Percentiles rank a stretch among this genome's conserved stretches.
These are phyloP conservation scores for Bos indicus DNA, from an alignment of 2,113 vertebrate genomes.

Conservation along the genomic window DNA sequence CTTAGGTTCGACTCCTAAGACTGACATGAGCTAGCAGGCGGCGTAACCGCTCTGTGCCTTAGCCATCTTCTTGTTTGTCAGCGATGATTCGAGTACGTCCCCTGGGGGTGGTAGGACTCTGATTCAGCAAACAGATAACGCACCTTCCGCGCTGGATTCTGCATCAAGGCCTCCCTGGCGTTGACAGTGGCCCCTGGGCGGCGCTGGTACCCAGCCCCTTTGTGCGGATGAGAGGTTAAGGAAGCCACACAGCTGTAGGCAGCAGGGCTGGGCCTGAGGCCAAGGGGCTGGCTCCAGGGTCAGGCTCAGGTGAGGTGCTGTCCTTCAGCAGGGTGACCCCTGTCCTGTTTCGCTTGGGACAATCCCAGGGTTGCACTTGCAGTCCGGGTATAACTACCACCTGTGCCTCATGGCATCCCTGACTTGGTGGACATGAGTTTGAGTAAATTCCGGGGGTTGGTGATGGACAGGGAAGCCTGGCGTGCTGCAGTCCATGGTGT, in stretches of 20 bases:
- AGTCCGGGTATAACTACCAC: neutral
- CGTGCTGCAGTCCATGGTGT: neutral
- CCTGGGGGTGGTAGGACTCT: neutral
- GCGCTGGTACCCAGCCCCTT: accelerated
- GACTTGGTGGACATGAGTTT: neutral
- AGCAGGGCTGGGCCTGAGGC: neutral
- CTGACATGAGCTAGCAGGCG: neutral
- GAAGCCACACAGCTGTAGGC: neutral
- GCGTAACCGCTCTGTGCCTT: neutral
- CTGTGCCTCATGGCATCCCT: too few relatives aligned
- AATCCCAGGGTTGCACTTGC: neutral
- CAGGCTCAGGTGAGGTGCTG: neutral
- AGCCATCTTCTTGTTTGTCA: neutral
- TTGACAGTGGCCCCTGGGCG: neutral
- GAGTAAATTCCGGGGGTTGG: neutral
- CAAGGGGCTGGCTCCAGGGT: neutral
- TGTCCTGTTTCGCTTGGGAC: neutral
- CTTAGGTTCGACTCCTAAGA: neutral
- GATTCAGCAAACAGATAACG: neutral
- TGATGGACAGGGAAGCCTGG: neutral
- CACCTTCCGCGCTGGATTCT: neutral
- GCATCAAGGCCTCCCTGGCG: neutral
- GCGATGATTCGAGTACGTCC: neutral
- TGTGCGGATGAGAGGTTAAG: neutral
- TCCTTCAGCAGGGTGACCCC: accelerated